These are phyloP conservation scores for Caenorhabditis parvicauda DNA, from an alignment of 2,888 invertebrate species.

Conservation along the genomic window DNA sequence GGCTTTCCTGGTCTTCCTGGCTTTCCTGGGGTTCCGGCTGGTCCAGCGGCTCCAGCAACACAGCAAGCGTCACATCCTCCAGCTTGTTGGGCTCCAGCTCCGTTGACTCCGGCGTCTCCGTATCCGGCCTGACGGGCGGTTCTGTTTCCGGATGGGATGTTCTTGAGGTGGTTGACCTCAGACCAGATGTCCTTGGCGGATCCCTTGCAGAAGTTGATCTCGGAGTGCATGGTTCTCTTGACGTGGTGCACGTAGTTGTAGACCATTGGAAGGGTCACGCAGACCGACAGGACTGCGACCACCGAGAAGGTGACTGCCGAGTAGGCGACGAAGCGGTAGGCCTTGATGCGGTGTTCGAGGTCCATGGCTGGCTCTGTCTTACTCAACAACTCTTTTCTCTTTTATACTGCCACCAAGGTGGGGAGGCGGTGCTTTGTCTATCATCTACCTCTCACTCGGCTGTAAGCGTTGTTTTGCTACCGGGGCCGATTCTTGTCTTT, in stretches of 20 bases:
- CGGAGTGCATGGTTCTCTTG: slow-evolving; percentile 39
- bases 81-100: no score
- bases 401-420: no score
- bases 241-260: slow-evolving; percentile 43
- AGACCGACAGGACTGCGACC: slow-evolving; percentile 39
- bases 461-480: no score
- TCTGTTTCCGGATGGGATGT: slow-evolving; percentile 36
- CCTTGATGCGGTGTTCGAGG: slow-evolving; percentile 38
- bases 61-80: slow-evolving; percentile 53
- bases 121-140: slow-evolving; percentile 48
- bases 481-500: no score
- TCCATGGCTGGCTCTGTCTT: slow-evolving; percentile 35
- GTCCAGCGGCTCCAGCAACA: slow-evolving; percentile 44
- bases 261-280: slow-evolving; percentile 41
- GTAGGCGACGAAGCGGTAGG: slow-evolving; percentile 43
- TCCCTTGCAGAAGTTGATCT: slow-evolving; percentile 40
- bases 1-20: slow-evolving; percentile 46
- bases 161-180: slow-evolving; percentile 40
- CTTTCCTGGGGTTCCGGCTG: slow-evolving; percentile 43
- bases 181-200: slow-evolving; percentile 40
- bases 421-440: no score
- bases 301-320: slow-evolving; percentile 45
- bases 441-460: no score
- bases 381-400: no score
- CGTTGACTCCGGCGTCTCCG: slow-evolving; percentile 32